Conservation (phyloP, 2,888 invertebrate species). For the Caenorhabditis wallacei region DNA sequence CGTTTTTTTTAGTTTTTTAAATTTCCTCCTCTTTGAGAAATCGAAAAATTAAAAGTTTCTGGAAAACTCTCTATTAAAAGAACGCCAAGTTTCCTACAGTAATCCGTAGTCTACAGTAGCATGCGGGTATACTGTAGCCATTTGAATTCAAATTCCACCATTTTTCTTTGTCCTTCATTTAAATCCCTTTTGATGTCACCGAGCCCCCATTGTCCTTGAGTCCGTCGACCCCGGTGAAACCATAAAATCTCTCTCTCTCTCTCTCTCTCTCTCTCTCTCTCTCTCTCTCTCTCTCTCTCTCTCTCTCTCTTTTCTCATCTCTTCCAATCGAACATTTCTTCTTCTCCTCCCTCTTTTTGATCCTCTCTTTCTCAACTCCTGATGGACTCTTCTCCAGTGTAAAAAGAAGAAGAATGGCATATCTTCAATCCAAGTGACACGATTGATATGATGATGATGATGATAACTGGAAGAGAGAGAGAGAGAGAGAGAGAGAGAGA, state of each 20-base stretch:
- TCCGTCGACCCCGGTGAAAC: slow-evolving; percentile 23
- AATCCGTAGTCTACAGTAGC: too few relatives aligned
- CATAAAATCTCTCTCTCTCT: slow-evolving; percentile 34
- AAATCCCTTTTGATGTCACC: slow-evolving; percentile 7
- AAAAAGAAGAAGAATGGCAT: slow-evolving; percentile 20
- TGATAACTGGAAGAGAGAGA: slow-evolving; percentile 31
- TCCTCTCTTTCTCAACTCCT: not conserved
- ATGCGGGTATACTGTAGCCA: too few relatives aligned
- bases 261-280: slow-evolving; percentile 1
- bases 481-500: slow-evolving; percentile 4
- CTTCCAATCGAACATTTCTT: slow-evolving; percentile 6
- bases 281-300: slow-evolving; percentile 5
- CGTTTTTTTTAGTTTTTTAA: too few relatives aligned
- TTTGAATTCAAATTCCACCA: not conserved
- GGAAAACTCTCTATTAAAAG: too few relatives aligned
- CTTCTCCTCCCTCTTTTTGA: slow-evolving; percentile 8
- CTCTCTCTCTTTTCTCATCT: not conserved
- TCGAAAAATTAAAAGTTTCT: too few relatives aligned
- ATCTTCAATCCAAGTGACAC: slow-evolving; percentile 11
- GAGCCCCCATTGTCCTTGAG: slow-evolving; percentile 54
- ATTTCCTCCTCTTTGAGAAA: too few relatives aligned
- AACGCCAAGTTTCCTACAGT: too few relatives aligned
- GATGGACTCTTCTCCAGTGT: slow-evolving; percentile 23
- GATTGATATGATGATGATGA: slow-evolving; percentile 45
- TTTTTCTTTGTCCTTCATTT: slow-evolving; percentile 21